Conservation (phyloP, 2,113 vertebrate species). For the Chamaetylas fuelleborni region DNA sequence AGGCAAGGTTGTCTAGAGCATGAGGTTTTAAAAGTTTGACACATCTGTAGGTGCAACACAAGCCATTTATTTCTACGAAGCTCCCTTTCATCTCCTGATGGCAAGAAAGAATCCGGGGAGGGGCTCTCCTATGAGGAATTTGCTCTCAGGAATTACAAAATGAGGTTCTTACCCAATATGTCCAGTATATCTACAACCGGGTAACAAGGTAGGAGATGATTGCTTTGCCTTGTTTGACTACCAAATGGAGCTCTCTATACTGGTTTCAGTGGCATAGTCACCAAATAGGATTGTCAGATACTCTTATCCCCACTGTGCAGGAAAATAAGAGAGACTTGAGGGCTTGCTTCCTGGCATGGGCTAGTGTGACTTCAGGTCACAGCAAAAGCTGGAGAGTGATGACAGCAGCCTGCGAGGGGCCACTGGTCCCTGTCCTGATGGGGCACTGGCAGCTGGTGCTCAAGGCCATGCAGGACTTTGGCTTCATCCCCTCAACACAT, state of each 20-base stretch:
- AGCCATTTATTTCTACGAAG: not conserved
- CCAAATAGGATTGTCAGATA: not conserved
- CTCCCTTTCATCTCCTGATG: not conserved
- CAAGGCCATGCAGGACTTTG: constrained; percentile 3
- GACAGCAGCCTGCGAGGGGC: not conserved
- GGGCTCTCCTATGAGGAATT: not conserved
- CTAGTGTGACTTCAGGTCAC: not conserved
- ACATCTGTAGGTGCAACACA: not conserved
- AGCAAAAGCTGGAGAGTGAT: not conserved
- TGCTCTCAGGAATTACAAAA: not conserved
- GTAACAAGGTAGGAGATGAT: rapidly evolving
- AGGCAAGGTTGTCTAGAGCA: constrained; percentile 42
- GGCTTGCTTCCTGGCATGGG: not conserved
- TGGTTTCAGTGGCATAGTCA: not conserved
- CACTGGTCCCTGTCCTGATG: not conserved
- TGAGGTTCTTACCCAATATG: not conserved
- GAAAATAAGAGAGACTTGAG: not conserved
- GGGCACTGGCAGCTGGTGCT: not conserved
- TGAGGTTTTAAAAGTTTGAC: constrained; percentile 49
- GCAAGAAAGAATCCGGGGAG: not conserved
- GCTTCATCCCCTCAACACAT: not conserved
- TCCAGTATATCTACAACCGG: not conserved
- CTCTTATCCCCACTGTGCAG: not conserved
- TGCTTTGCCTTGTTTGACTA: not conserved
- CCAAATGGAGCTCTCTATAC: not conserved